These are phyloP conservation scores for Vulpes lagopus DNA, from an alignment of 2,113 vertebrate genomes.

Conservation along the genomic window DNA sequence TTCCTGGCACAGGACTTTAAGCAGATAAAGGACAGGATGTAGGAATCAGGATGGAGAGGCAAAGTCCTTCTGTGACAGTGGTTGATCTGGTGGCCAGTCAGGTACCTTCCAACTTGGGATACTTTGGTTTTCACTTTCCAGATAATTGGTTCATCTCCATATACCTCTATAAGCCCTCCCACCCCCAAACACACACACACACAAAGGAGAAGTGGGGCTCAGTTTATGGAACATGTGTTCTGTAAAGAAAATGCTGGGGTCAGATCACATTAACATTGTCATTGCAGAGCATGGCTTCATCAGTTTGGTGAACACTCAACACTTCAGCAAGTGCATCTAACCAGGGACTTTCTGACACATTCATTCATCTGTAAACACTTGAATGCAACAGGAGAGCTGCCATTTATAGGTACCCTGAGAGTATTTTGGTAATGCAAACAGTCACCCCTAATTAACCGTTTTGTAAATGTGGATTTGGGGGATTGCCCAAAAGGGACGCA, in stretches of 20 bases:
- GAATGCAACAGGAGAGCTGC: constrained; percentile 74
- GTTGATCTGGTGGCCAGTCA: not conserved
- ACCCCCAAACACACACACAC: not conserved
- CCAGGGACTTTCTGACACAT: constrained; percentile 36
- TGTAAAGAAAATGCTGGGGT: constrained; percentile 40
- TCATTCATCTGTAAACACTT: constrained; percentile 70
- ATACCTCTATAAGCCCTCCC: not conserved
- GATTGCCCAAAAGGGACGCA: constrained; percentile 57
- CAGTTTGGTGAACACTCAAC: not conserved
- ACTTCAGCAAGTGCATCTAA: constrained; percentile 9
- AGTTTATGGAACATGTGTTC: not conserved
- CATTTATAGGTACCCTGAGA: constrained; percentile 79
- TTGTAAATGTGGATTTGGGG: constrained; percentile 43
- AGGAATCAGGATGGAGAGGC: not conserved
- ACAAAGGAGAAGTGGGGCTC: constrained; percentile 9
- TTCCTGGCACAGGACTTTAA: not conserved
- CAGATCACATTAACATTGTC: constrained; percentile 41
- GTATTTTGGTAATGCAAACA: constrained; percentile 62
- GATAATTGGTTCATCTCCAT: not conserved
- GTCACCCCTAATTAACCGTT: constrained; percentile 58
- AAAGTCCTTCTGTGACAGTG: not conserved
- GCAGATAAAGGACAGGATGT: not conserved
- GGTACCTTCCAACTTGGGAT: not conserved
- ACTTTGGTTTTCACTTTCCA: not conserved
- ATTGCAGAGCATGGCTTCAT: constrained; percentile 41